Conservation (phyloP, 2,888 invertebrate genomes). For the Tubulanus polymorphus region DNA sequence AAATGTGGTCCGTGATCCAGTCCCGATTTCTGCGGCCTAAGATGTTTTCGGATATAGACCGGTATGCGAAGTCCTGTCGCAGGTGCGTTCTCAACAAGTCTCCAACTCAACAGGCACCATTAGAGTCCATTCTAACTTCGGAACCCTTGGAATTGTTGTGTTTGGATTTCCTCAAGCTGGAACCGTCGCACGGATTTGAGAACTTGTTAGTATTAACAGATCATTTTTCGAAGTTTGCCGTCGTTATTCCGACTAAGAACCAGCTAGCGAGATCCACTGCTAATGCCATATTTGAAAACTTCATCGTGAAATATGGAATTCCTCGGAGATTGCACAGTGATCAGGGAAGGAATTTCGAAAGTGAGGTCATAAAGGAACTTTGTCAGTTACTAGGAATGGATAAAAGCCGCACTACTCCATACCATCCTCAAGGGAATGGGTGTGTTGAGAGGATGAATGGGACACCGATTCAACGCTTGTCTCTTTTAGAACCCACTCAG, state of each 20-base stretch:
- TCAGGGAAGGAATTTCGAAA: constrained; percentile 24
- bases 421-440: constrained; percentile 22
- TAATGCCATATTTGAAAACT: constrained; percentile 21
- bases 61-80: too few relatives aligned
- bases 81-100: too few relatives aligned
- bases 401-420: constrained; percentile 20
- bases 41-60: too few relatives aligned
- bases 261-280: constrained; percentile 17
- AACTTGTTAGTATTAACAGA: constrained; percentile 23
- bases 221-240: constrained; percentile 19
- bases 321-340: constrained; percentile 20
- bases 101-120: too few relatives aligned
- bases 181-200: constrained; percentile 18
- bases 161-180: too few relatives aligned
- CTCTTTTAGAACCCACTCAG: constrained; percentile 10
- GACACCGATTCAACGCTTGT: constrained; percentile 18
- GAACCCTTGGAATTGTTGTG: too few relatives aligned
- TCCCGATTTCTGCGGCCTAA: too few relatives aligned
- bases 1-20: too few relatives aligned
- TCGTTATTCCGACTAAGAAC: constrained; percentile 19
- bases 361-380: constrained; percentile 17
- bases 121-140: too few relatives aligned
- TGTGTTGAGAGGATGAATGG: constrained; percentile 20
- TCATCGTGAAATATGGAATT: constrained; percentile 18
- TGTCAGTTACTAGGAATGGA: constrained; percentile 15